phyloP scores from a whole-genome alignment of 2,797 vertebrate species.

The Sebastes oblongus region DNA sequence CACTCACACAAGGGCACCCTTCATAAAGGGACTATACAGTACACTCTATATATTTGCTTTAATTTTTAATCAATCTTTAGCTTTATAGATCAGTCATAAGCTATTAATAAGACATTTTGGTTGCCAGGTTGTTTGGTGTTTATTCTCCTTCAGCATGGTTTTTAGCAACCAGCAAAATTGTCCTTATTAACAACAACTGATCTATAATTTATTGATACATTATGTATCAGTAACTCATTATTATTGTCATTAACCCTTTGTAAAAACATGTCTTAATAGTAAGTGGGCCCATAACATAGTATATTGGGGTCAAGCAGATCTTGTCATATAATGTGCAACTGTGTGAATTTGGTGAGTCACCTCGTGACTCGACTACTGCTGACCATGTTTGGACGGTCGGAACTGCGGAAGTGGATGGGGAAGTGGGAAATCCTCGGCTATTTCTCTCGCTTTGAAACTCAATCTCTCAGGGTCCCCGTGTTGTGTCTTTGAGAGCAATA shows the following conservation, averaged over 20 bases:
- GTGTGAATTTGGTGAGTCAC: constrained; percentile 9
- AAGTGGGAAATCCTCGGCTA: constrained; percentile 46
- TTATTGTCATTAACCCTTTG: not conserved
- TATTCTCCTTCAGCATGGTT: not conserved
- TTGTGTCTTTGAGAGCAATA: constrained; percentile 81
- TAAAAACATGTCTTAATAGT: not conserved
- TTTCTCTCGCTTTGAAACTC: constrained; percentile 76
- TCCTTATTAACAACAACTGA: not conserved
- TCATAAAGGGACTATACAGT: not conserved
- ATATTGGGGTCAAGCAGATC: not conserved
- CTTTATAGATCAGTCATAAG: not conserved
- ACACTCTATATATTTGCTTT: not conserved
- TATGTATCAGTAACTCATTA: not conserved
- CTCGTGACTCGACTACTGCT: constrained; percentile 16
- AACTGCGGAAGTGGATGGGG: constrained; percentile 49
- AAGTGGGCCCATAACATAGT: not conserved
- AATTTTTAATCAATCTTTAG: not conserved
- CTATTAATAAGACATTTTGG: not conserved
- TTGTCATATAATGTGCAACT: not conserved
- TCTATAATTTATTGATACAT: not conserved
- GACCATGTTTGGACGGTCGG: constrained; percentile 9
- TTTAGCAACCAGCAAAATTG: not conserved
- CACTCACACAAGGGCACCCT: not conserved
- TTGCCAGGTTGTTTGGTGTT: not conserved
- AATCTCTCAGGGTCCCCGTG: constrained; percentile 75